A percentile compares a stretch with the other conserved stretches of the same genome.
Evolutionary conservation across 2,797 vertebrate species (phyloP).

Genomic region (Halcyon leucocephala): DNA sequence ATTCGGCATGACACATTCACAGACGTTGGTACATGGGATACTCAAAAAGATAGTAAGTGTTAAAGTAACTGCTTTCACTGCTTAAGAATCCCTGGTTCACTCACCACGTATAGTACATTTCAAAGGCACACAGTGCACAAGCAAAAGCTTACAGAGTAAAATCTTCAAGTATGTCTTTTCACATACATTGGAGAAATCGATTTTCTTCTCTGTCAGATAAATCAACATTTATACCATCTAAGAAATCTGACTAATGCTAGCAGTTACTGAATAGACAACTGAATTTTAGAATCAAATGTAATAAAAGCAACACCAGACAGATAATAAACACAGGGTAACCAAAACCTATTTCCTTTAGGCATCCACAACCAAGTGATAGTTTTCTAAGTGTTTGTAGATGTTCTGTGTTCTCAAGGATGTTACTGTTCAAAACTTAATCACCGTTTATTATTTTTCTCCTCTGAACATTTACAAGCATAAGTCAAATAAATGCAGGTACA

Average conservation of each 20-base stretch:
- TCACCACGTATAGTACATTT: slow-evolving; percentile 10
- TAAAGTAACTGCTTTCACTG: slow-evolving; percentile 13
- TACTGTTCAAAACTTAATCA: not conserved
- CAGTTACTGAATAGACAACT: slow-evolving; percentile 72
- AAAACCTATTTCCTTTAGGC: slow-evolving; percentile 49
- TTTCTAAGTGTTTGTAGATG: not conserved
- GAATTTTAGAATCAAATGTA: slow-evolving; percentile 71
- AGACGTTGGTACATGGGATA: not conserved
- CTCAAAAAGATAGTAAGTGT: not conserved
- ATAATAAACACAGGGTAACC: slow-evolving; percentile 49
- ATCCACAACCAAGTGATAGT: not conserved
- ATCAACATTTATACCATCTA: slow-evolving; percentile 74
- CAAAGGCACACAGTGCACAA: not conserved
- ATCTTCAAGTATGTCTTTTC: slow-evolving; percentile 6
- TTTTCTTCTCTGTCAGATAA: slow-evolving; percentile 61
- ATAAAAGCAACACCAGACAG: slow-evolving; percentile 57
- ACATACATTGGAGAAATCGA: not conserved
- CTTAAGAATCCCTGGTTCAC: not conserved
- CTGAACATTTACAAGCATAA: not conserved
- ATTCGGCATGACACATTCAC: slow-evolving; percentile 11
- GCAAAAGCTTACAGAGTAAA: slow-evolving; percentile 39
- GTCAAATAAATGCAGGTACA: not conserved
- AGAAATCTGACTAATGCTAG: slow-evolving; percentile 69
- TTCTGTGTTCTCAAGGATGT: not conserved
- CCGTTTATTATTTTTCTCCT: not conserved